Evolutionary conservation across 37 sponge, comb jelly and placozoan species (phyloP).

Genomic region (Geodia barretti): DNA sequence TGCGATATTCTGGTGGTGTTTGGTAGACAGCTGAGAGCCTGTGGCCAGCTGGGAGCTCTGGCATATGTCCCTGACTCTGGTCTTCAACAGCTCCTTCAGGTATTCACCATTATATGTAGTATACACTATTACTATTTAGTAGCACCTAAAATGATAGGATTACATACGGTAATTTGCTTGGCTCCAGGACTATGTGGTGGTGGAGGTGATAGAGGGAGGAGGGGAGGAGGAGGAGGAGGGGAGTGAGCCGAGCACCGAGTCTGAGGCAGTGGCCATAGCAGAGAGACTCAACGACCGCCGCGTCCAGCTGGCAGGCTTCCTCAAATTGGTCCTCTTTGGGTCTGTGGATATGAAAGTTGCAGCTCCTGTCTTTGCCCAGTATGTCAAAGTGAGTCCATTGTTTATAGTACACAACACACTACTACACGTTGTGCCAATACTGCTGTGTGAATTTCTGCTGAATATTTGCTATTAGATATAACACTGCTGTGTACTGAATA

Average conservation of each 20-base stretch:
- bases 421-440: too few relatives aligned
- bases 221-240: conserved; percentile 58
- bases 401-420: too few relatives aligned
- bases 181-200: conserved; percentile 70
- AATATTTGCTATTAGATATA: too few relatives aligned
- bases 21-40: conserved; percentile 61
- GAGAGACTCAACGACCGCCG: conserved; percentile 79
- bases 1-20: conserved; percentile 81
- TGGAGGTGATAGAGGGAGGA: conserved; percentile 44
- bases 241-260: conserved; percentile 56
- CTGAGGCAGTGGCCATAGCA: conserved; percentile 66
- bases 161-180: background rate
- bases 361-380: conserved; percentile 85
- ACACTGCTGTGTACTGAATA: too few relatives aligned
- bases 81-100: conserved; percentile 44
- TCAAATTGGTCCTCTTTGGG: conserved; percentile 76
- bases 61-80: conserved; percentile 38
- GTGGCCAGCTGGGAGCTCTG: conserved; percentile 35
- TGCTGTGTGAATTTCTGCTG: too few relatives aligned
- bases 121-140: background rate
- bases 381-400: conserved; percentile 66
- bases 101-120: background rate
- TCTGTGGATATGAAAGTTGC: conserved; percentile 71
- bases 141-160: background rate
- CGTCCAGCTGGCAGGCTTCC: conserved; percentile 75